phyloP scores from a whole-genome alignment of 1,140 invertebrate genomes.

The Drepana arcuata region DNA sequence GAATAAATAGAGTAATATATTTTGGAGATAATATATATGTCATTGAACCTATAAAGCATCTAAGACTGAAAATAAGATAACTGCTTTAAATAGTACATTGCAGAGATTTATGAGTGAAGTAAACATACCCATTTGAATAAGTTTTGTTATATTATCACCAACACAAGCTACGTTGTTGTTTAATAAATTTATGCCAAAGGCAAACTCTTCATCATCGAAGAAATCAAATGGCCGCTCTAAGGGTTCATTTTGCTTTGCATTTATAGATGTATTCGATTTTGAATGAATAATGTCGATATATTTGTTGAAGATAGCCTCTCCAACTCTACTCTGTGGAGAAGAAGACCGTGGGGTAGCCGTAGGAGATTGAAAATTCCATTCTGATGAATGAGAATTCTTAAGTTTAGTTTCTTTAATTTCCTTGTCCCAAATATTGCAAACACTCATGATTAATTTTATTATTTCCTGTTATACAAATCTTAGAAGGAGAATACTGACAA shows the following conservation, averaged over 20 bases:
- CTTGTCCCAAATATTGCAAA: conserved; percentile 31
- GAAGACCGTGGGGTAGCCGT: conserved; percentile 25
- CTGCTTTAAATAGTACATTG: too few species aligned
- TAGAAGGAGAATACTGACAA: background rate
- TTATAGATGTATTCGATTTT: conserved; percentile 33
- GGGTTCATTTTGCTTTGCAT: conserved; percentile 32
- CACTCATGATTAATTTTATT: conserved; percentile 35
- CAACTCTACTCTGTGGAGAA: conserved; percentile 27
- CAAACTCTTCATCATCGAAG: conserved; percentile 54
- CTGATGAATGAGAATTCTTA: conserved; percentile 25
- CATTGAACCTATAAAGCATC: too few species aligned
- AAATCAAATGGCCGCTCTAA: conserved; percentile 52
- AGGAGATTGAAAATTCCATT: conserved; percentile 27
- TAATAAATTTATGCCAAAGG: conserved; percentile 51
- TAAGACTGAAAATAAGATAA: too few species aligned
- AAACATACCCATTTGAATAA: conserved; percentile 55
- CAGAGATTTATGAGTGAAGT: too few species aligned
- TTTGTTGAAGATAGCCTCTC: conserved; percentile 42
- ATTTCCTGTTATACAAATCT: too few species aligned
- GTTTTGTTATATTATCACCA: conserved; percentile 51
- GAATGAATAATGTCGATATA: conserved; percentile 48
- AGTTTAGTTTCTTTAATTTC: conserved; percentile 27
- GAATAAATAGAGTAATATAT: too few species aligned
- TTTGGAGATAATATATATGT: too few species aligned
- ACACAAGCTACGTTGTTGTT: conserved; percentile 59